phyloP scores from a whole-genome alignment of 2,888 invertebrate genomes.

The Xanthia togata region DNA sequence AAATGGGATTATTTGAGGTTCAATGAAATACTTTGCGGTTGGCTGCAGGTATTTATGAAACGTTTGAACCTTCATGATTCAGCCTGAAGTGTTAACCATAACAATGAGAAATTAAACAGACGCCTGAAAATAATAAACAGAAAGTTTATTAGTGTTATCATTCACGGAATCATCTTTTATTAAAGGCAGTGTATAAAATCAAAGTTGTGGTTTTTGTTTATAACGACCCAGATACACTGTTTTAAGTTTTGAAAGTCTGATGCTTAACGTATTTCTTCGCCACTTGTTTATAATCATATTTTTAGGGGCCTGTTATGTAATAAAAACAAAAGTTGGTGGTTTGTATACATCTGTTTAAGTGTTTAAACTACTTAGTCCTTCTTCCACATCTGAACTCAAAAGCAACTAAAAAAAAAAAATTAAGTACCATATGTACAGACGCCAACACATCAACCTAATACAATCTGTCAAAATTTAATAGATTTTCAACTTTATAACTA shows the following conservation, averaged over 20 bases:
- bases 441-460: too few relatives aligned
- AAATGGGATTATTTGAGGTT: not conserved
- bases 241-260: conserved; percentile 24
- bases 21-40: not conserved
- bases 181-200: conserved; percentile 50
- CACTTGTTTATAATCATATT: conserved; percentile 33
- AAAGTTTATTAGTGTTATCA: conserved; percentile 61
- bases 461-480: too few relatives aligned
- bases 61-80: conserved; percentile 41
- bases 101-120: conserved; percentile 69
- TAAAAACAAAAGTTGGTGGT: conserved; percentile 1
- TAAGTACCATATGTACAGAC: too few relatives aligned
- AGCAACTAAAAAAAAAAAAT: too few relatives aligned
- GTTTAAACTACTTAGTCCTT: too few relatives aligned
- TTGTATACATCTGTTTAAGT: not conserved
- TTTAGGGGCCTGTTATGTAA: conserved; percentile 7
- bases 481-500: too few relatives aligned
- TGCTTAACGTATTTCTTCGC: conserved; percentile 2
- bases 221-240: conserved; percentile 35
- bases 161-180: conserved; percentile 64
- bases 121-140: conserved; percentile 56
- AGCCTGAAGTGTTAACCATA: conserved; percentile 53
- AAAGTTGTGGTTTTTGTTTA: conserved; percentile 40
- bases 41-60: conserved; percentile 14
- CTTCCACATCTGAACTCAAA: too few relatives aligned